Percentiles rank a stretch among this genome's conserved stretches.
Conservation (phyloP, 2,113 vertebrate species). For the Erpornis zantholeuca region DNA sequence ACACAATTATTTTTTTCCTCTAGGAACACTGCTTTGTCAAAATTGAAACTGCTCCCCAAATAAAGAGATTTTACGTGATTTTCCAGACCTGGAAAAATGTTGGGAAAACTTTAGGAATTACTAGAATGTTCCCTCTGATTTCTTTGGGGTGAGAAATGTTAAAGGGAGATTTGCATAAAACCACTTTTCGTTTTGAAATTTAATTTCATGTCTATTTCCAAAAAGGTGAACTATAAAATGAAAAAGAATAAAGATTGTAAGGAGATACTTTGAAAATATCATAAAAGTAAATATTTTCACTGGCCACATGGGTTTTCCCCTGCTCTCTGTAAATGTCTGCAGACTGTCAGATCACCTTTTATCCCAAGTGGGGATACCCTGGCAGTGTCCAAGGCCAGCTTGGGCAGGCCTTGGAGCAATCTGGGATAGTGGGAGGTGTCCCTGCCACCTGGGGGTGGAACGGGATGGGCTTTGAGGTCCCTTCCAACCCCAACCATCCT, state of each 20-base stretch:
- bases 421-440: not conserved
- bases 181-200: not conserved
- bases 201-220: not conserved
- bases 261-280: not conserved
- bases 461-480: not conserved
- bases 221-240: not conserved
- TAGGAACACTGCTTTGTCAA: not conserved
- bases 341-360: not conserved
- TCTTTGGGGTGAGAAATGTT: not conserved
- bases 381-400: not conserved
- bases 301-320: fast-evolving
- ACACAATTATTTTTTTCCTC: not conserved
- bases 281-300: not conserved
- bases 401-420: fast-evolving
- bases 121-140: not conserved
- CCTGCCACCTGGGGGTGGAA: not conserved
- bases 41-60: not conserved
- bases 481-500: not conserved
- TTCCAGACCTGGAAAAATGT: not conserved
- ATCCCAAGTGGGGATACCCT: not conserved
- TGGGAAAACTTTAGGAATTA: not conserved
- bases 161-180: not conserved
- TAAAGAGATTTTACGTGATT: not conserved
- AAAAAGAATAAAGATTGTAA: not conserved
- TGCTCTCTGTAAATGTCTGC: not conserved